Base-by-base conservation (phyloP, 2,888 invertebrate species). In the Hylaea fasciaria region DNA sequence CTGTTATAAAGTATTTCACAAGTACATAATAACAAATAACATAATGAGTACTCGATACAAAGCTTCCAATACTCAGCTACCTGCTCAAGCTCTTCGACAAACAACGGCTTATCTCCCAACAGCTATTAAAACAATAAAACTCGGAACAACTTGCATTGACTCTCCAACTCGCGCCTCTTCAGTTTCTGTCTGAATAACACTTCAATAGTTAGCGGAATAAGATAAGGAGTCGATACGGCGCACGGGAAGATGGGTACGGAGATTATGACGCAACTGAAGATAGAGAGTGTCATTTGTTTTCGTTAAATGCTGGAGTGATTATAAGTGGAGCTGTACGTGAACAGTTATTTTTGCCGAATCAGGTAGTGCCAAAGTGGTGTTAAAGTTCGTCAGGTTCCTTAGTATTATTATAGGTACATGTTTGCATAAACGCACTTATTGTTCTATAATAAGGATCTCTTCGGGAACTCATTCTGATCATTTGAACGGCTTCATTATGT, bases 61-160 rank as follows among this genome's bases (percentile, higher is more conserved):
- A 52, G 50, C 58, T 62, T 40, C 37, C 32, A 44, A 54, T 37
- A 41, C 22, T 48, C 43, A 49, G 16, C 47, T 55, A 54, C 57
- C 57, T 54, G 52, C 47, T 40, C 35, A 50, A 52, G 43, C 41
- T 22, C 37, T 57, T 54, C 41, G 46, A 40, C 46, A 43, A 59
- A 67, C 63, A 61, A 47, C 61, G 39, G 47, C 57, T 65, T 68
- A 66, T 68, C 68, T 68, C 63, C 37, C 56, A 39, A 49, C 64
- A 60, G 65, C 63, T 57, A 66, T 70, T 68, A 68, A 68, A 68
- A 66, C 68, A 66, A 68, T 68, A 66, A 70, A 65, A 63, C 64
- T 65, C 32, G 43, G 44, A 62, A 62, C 62, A 64, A 69, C 58
- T 63, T 66, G 58, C 65, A 62, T 66, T 62, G 68, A 68, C 59